Base-by-base conservation (phyloP, 2,888 invertebrate species). In the Spialia ferax region DNA sequence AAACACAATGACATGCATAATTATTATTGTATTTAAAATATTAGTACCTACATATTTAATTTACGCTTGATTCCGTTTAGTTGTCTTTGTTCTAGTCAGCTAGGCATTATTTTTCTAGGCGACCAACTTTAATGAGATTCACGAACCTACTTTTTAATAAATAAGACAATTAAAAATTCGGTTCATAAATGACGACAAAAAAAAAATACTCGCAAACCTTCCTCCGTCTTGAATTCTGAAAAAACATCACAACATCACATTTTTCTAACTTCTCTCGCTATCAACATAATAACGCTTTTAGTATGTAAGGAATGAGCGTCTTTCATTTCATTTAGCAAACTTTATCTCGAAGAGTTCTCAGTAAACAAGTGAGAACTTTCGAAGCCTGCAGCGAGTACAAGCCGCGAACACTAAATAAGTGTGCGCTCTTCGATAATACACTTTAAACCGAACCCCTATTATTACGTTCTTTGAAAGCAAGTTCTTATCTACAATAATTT, bases 291-390 rank as follows among this genome's bases (percentile, higher is more conserved):
- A 52, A 22, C 23, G 52, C 52, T 23, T 52, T 52, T 22, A 48
- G 20, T 23, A 23, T 13, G 52, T 52, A 23, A 52, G 22, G 38
- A 59, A 59, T 59, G 57, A 42, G 38, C 23, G 42, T 23, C 22
- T 32, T 59, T 42, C 23, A 59, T 59, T 59, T 59, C 22, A 59
- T 59, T 59, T 59, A 42, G 42, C 57, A 26, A 59, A 59, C 23
- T 59, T 59, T 13, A 57, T 57, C 42, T 15, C 42, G 59, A 18
- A 15, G 18, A 45, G 42, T 59, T 59, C 42, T 45, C 26, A 10
- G 45, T 59, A 59, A 59, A 59, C 59, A 59, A 59, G 23, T 45
- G 22, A 23, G 52, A 42, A 55, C 55, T 55, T 55, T 18, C 32
- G 18, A 18, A 32, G 55, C 52, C 22, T 18, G 45, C 45, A 45